Base-by-base conservation (phyloP, 2,797 vertebrate species). In the Nannoperca australis region DNA sequence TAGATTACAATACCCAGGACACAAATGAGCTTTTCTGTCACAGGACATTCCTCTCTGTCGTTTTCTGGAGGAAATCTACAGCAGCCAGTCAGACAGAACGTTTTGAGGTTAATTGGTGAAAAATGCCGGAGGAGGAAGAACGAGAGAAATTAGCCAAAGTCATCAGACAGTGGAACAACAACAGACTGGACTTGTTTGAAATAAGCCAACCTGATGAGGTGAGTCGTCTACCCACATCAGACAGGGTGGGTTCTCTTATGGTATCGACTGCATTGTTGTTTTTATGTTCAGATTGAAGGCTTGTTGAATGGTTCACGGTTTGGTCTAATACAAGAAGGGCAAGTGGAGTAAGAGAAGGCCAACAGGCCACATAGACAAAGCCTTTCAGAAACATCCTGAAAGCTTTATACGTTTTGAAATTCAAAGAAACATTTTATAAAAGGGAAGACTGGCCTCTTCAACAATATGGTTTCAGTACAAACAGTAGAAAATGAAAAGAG, bases 181-280 rank as follows among this genome's bases (percentile, higher is more conserved):
- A 95, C 94, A 95, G 96, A 92, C 95, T 97, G 92, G 97, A 97
- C 93, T 91, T 98, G 92, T 98, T 97, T 91, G 96, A 97, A 88
- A 97, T 98, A 88, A 97, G 96, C 88, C 95, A 94, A 86, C 97
- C 97, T 30, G 96, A 97, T 40, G 92, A 96, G 96, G 97, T 98
- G 89, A 95, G 96, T 70, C 20, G 4, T 30, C 54, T 45, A 70
- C 18, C 73, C 61, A 49, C n/a, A 13, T 32, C 54, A 36, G 14
- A 66, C 32, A 18, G 11, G n/a, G 17, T 56, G 24, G 24, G 24
- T 27, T 63, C 17, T 32, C 7, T n/a, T 10, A 47, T 34, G 27
- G 15, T 6, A 11, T 1, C 5, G 3, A 56, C n/a, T 47, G 42
- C 8, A 12, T 54, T 68, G 9, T 27, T 56, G 18, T 58, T 47